These are phyloP conservation scores for Variabilichromis moorii DNA, from an alignment of 2,113 vertebrate species.

Conservation along the genomic window DNA sequence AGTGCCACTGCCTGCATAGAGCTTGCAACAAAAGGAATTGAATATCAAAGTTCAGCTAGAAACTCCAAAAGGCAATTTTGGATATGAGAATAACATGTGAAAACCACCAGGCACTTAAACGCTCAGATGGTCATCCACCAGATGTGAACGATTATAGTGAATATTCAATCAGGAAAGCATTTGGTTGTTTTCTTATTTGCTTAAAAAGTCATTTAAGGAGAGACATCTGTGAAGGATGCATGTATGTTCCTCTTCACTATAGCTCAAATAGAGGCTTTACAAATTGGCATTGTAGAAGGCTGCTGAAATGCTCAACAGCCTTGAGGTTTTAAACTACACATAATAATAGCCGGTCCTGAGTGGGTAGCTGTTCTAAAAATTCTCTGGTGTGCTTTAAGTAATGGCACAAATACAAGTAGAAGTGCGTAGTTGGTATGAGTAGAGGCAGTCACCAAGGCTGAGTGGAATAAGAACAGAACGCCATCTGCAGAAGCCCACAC, in stretches of 20 bases:
- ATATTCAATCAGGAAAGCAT: constrained; percentile 10
- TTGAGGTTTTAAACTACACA: not conserved
- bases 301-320: not conserved
- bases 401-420: not conserved
- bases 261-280: not conserved
- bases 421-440: not conserved
- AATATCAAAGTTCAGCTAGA: constrained; percentile 16
- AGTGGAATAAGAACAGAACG: not conserved
- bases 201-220: not conserved
- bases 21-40: constrained; percentile 26
- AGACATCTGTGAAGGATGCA: constrained; percentile 3
- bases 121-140: not conserved
- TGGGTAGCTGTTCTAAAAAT: not conserved
- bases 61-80: not conserved
- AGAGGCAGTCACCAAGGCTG: not conserved
- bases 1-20: not conserved
- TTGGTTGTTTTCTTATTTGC: not conserved
- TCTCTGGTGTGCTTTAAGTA: not conserved
- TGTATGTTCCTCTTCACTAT: not conserved
- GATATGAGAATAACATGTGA: not conserved
- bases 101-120: not conserved
- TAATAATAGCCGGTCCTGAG: not conserved
- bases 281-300: not conserved
- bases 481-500: not conserved
- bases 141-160: constrained; percentile 8